Percentiles rank a stretch among this genome's conserved stretches.
Evolutionary conservation across 2,888 invertebrate genomes (phyloP).

Genomic region (Kuschelorhynchus macadamiae): DNA sequence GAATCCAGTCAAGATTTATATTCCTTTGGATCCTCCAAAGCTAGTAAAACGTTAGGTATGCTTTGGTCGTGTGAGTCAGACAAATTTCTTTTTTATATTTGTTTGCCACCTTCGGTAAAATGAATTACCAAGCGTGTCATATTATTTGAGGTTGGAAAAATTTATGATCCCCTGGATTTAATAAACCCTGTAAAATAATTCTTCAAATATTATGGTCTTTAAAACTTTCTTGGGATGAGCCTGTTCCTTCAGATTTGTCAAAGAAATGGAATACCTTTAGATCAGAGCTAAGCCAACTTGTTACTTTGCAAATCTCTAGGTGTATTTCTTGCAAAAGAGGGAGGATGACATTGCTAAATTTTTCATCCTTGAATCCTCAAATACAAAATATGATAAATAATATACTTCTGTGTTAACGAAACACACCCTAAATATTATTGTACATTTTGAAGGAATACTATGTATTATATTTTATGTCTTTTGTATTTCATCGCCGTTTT

Average conservation of each 20-base stretch:
- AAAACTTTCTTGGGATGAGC: not conserved
- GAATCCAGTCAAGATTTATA: not conserved
- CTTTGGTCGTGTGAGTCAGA: too few species aligned
- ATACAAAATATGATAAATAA: too few species aligned
- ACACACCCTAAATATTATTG: too few species aligned
- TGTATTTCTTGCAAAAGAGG: not conserved
- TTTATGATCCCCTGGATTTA: not conserved
- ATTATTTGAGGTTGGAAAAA: not conserved
- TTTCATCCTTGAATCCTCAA: too few species aligned
- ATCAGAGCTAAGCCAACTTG: not conserved
- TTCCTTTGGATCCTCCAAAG: too few species aligned
- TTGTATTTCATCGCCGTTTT: too few species aligned
- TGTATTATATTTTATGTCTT: too few species aligned
- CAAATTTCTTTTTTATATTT: not conserved
- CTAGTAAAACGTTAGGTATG: too few species aligned
- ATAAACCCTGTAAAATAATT: not conserved
- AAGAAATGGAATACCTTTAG: not conserved
- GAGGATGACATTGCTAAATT: too few species aligned
- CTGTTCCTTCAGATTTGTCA: not conserved
- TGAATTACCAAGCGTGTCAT: not conserved
- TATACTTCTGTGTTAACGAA: too few species aligned
- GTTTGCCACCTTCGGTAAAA: not conserved
- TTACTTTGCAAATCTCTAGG: not conserved
- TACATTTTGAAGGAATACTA: too few species aligned
- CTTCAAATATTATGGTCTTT: not conserved